A percentile compares a stretch with the other conserved stretches of the same genome.
These are phyloP conservation scores for Nesoenas mayeri DNA, from an alignment of 2,113 vertebrate genomes.

Conservation along the genomic window DNA sequence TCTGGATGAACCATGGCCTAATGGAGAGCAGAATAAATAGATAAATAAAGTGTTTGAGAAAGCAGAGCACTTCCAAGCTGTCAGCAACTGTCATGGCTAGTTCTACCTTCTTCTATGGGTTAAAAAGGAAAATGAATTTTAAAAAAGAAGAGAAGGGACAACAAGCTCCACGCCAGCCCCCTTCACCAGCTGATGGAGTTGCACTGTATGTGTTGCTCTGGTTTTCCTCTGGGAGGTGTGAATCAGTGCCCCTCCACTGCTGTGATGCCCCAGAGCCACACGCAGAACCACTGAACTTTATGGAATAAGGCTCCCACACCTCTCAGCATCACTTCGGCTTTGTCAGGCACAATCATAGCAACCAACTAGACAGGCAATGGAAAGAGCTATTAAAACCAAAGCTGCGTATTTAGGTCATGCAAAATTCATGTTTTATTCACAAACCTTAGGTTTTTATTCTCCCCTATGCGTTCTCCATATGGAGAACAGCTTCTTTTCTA, in stretches of 20 bases:
- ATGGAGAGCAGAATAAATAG: background rate
- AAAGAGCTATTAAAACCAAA: background rate
- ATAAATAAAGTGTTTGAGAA: background rate
- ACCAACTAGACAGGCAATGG: fast-evolving
- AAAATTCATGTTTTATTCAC: background rate
- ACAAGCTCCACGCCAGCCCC: background rate
- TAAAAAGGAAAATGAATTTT: background rate
- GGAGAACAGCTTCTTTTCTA: background rate
- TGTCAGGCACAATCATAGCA: background rate
- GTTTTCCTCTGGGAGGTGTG: background rate
- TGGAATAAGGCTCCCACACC: background rate
- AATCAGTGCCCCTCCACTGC: background rate
- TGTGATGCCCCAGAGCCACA: fast-evolving
- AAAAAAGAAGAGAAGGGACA: background rate
- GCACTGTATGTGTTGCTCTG: background rate
- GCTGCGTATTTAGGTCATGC: background rate
- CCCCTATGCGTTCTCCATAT: background rate
- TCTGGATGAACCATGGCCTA: background rate
- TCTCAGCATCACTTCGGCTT: background rate
- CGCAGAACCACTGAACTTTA: background rate
- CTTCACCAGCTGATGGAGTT: background rate
- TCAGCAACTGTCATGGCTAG: background rate
- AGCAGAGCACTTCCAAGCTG: background rate
- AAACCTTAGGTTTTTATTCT: background rate
- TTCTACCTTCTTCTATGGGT: background rate